Percentiles rank a stretch among this genome's conserved stretches.
Evolutionary conservation across 2,888 invertebrate species (phyloP).

Genomic region (Cacoxenus indagator): DNA sequence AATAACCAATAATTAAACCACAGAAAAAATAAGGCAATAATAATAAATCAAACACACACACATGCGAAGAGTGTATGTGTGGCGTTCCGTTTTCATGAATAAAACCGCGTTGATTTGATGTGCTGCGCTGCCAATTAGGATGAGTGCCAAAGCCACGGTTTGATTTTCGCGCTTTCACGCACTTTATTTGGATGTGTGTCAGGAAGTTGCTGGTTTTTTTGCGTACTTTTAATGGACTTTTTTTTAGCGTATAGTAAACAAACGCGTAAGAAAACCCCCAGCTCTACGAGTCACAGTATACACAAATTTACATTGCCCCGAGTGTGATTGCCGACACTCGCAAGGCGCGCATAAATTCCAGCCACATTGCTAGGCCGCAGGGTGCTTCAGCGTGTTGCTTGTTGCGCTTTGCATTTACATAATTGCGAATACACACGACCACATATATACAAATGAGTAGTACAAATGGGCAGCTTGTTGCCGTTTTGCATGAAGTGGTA

Average conservation of each 20-base stretch:
- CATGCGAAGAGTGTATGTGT: not conserved
- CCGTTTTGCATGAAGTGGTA: no score
- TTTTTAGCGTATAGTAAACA: not conserved
- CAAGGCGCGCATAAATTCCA: no score
- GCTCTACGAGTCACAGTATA: not conserved
- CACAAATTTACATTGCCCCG: no score
- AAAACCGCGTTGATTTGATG: not conserved
- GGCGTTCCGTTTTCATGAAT: not conserved
- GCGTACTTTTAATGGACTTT: no score
- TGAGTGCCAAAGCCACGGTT: not conserved
- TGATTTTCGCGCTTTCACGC: not conserved
- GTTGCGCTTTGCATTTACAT: constrained; percentile 4
- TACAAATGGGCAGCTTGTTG: not conserved
- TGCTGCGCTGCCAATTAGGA: constrained; percentile 2
- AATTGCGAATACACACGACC: not conserved
- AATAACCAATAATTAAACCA: not conserved
- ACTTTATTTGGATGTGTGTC: no score
- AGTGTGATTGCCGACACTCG: no score
- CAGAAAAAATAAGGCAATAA: not conserved
- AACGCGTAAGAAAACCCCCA: not conserved
- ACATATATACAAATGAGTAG: no score
- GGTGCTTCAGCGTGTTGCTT: not conserved
- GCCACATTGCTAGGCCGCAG: no score
- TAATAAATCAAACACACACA: not conserved
- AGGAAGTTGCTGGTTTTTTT: no score